Base-by-base conservation (phyloP, 53 echinoderm and acorn worm species). In the Crossaster papposus region DNA sequence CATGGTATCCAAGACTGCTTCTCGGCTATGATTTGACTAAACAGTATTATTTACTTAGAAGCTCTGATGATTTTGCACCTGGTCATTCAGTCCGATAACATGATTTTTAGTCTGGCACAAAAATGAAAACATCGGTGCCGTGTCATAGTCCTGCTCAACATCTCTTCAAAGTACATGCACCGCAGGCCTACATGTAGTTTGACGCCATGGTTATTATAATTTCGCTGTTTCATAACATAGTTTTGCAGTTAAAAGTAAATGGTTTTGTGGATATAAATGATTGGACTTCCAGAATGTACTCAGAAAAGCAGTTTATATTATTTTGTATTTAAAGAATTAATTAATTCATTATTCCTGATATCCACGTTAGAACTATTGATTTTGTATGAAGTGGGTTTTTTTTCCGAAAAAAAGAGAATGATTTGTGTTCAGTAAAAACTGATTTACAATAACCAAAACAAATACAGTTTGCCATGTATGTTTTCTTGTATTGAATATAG, bases 261-360 rank as follows among this genome's bases (percentile, higher is more conserved):
- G 5, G 24, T 79, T 18, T 81, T 85, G 51, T 85, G 52, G 44
- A 85, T 72, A 72, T 72, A 32, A 72, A 72, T 52, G 22, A 54
- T 30, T 55, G 74, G 63, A 86, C 86, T 86, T 86, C 86, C 86
- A 86, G 62, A 76, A 32, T 53, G 75, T 76, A 86, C 86, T 86
- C 86, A 86, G 86, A 86, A n/a, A 64, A 54, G 30, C 70, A 84
- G 22, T 23, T 3, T 4, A 53, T 76, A 33, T 44, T 44, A 86
- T 76, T 86, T 76, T 86, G 55, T 86, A 75, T 58, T 18, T 30
- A 22, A 58, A 14, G 50, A 79, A 44, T 14, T 4, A 13, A 30
- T 12, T 77, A 18, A 77, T 37, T 36, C 77, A 22, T 14, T 74
- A 74, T 33, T 31, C 75, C 11, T 17, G 4, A 20, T 74, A 74